Conservation (phyloP, 1,140 invertebrate species). For the Orchesella cincta region DNA sequence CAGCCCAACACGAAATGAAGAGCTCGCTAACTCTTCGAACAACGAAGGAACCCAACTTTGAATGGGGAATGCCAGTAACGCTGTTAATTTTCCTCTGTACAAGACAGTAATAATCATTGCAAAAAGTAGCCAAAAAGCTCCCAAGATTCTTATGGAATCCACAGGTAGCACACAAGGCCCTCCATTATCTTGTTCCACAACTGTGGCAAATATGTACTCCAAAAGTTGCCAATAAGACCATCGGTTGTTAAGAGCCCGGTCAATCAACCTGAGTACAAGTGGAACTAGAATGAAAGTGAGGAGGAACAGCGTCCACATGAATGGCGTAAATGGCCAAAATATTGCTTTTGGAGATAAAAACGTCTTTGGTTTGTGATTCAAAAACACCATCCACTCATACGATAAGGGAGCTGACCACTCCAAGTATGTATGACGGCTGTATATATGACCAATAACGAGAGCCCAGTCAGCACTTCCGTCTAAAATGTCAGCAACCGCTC, state of each 20-base stretch:
- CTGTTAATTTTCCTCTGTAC: background rate
- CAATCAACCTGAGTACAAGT: background rate
- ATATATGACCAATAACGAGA: conserved; percentile 17
- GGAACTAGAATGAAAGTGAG: background rate
- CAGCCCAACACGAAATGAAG: background rate
- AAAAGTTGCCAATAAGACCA: background rate
- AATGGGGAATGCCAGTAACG: background rate
- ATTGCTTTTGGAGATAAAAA: background rate
- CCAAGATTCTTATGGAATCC: background rate
- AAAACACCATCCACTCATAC: background rate
- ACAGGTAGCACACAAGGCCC: background rate
- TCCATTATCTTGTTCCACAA: background rate
- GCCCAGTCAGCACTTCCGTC: background rate
- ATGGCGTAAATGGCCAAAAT: background rate
- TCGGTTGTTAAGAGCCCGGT: background rate
- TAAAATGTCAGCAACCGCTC: background rate
- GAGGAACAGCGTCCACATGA: background rate
- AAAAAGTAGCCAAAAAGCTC: conserved; percentile 1
- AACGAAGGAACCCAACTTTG: background rate
- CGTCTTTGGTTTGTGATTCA: background rate
- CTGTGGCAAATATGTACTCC: background rate
- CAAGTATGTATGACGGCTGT: conserved; percentile 13
- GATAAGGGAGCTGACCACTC: conserved; percentile 1
- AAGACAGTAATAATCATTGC: background rate
- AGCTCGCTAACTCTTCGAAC: conserved; percentile 15